Base-by-base conservation (phyloP, 2,113 vertebrate species). In the Neomonachus schauinslandi region DNA sequence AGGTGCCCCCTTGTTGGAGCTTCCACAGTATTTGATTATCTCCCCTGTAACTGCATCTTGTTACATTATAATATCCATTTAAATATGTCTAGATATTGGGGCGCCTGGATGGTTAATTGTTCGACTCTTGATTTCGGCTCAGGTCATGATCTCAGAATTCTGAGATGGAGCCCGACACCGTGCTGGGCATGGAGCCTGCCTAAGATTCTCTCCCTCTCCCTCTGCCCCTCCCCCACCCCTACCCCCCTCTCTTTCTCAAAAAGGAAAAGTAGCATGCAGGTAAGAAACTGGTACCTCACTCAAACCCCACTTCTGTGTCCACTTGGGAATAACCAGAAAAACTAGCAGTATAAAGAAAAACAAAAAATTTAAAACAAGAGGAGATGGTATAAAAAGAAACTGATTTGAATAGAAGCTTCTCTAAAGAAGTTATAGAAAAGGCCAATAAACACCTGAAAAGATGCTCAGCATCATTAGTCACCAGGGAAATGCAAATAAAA, bases 341-440 rank as follows among this genome's bases (percentile, higher is more conserved):
- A n/a, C 67, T 71, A 87, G 28, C 21, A 46, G 14, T 74, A 53
- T 53, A 84, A 89, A 84, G 12, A n/a, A 61, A 90, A 77, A 67
- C 36, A 87, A 31, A 93, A 76, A 82, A 63, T 76, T 61, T 88
- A 77, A 95, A 97, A 57, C 2, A 87, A 82, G 39, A 81, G 7
- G 18, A 67, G 9, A 92, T 31, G 6, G 28, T 61, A 1, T 57
- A 69, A 65, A 88, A 83, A 55, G 4, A 93, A 93, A 87, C 1
- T 49, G 15, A 86, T 91, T 82, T 91, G 39, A 95, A 59, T 80
- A 85, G 42, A 49, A 24, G 63, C 87, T 72, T 91, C 31, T 49
- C n/a, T 36, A 65, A 94, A 86, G 12, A 76, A 87, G 22, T 77
- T 15, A n/a, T 46, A 39, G n/a, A 77, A 82, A 94, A 79, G 0